Base-by-base conservation (phyloP, 2,113 vertebrate genomes). In the Neodontobutis hainanensis region DNA sequence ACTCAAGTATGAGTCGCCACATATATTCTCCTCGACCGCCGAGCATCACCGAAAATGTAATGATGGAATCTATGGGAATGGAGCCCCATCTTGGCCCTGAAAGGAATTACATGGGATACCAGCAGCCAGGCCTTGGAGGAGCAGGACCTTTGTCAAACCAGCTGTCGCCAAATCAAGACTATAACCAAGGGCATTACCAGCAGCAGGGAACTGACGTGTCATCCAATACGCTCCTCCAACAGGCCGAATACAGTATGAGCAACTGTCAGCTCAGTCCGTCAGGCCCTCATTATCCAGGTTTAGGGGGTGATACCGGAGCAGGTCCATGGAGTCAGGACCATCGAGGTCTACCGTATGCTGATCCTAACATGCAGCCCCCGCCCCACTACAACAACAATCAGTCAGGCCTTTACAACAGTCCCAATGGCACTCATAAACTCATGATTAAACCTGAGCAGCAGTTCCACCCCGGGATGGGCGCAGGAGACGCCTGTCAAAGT, bases 381-480 rank as follows among this genome's bases (percentile, higher is more conserved):
- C 48, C 65, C 40, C 85, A 88, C 73, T 90, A 84, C 61, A 89
- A 40, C 70, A 68, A 40, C 70, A 68, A 84, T 19, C 93, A 87
- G 70, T 89, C 91, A 49, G 82, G 82, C 12, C 70, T 88, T 0
- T 90, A 93, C 76, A 45, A 67, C 57, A 84, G 61, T 68, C 78
- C 87, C 14, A 34, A 83, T 15, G 85, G 82, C 27, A 84, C 73
- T 47, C 89, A 88, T 68, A 93, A 93, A 68, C 87, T 92, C 0
- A 92, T 92, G 62, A 94, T 98, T 78, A 98, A 99, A 85, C 95
- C 95, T 0, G 96, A 98, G 87, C 95, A 96, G 78, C 94, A 93
- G 47, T 96, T 95, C 81, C 93, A 93, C 14, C 87, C 92, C 0
- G 90, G 90, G 0, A 53, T 90, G 78, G 88, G 92, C 0, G 88